A percentile compares a stretch with the other conserved stretches of the same genome.
These are phyloP conservation scores for Paguma larvata DNA, from an alignment of 2,797 vertebrate genomes.

Conservation along the genomic window DNA sequence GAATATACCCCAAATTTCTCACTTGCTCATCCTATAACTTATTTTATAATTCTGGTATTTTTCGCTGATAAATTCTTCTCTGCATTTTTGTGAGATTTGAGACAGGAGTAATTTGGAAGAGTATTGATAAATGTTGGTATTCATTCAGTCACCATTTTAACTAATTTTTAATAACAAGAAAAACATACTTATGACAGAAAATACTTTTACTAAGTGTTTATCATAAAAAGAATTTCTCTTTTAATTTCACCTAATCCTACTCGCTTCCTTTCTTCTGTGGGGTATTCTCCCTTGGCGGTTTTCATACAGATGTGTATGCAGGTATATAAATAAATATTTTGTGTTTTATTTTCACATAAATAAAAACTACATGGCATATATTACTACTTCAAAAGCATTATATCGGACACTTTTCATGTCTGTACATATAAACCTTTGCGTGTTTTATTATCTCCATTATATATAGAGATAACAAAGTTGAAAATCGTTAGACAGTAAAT, in stretches of 20 bases:
- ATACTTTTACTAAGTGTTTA: not conserved
- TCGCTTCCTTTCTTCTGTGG: not conserved
- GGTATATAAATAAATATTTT: not conserved
- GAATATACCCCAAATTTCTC: not conserved
- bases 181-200: not conserved
- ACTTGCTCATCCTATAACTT: not conserved
- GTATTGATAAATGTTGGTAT: not conserved
- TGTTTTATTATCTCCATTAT: not conserved
- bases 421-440: not conserved
- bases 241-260: not conserved
- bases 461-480: not conserved
- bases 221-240: not conserved
- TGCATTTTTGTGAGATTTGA: not conserved
- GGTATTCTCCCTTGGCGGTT: not conserved
- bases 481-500: not conserved
- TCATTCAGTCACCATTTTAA: not conserved
- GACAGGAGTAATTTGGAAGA: not conserved
- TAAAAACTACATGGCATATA: not conserved
- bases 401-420: not conserved
- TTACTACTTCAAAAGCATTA: not conserved
- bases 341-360: not conserved
- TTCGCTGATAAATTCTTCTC: not conserved
- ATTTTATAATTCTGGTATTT: not conserved
- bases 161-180: not conserved
- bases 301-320: not conserved